phyloP scores from a whole-genome alignment of 2,113 vertebrate species.

The Petrocephalus zakoni region DNA sequence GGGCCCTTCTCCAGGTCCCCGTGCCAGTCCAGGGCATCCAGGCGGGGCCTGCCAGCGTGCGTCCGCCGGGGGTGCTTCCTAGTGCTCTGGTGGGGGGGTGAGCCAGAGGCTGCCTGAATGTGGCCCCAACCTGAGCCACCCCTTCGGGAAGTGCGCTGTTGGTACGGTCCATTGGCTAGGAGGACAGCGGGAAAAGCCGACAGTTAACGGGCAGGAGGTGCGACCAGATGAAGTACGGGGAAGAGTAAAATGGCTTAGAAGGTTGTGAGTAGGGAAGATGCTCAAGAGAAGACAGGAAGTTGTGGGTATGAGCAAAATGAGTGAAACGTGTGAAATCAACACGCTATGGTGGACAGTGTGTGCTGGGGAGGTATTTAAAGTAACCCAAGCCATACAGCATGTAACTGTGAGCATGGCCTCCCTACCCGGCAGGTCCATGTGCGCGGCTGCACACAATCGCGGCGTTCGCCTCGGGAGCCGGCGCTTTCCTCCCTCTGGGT shows the following conservation, averaged over 20 bases:
- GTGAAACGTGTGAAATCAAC: background rate
- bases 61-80: conserved; percentile 39
- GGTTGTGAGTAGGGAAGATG: background rate
- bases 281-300: background rate
- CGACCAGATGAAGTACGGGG: background rate
- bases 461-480: conserved; percentile 37
- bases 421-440: conserved; percentile 62
- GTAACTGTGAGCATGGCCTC: background rate
- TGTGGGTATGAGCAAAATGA: background rate
- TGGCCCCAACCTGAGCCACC: conserved; percentile 34
- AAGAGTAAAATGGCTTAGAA: background rate
- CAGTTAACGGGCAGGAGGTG: background rate
- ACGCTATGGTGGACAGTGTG: background rate
- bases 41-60: conserved; percentile 48
- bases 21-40: conserved; percentile 52
- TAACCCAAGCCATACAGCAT: background rate
- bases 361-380: background rate
- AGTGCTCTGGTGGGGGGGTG: conserved; percentile 36
- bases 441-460: conserved; percentile 44
- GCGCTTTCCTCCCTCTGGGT: conserved; percentile 44
- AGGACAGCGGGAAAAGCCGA: background rate
- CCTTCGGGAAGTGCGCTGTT: conserved; percentile 50
- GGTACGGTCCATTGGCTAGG: conserved; percentile 54
- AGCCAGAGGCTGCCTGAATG: conserved; percentile 40
- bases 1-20: conserved; percentile 11